phyloP scores from a whole-genome alignment of 2,797 vertebrate species.

The Lophotriccus pileatus region DNA sequence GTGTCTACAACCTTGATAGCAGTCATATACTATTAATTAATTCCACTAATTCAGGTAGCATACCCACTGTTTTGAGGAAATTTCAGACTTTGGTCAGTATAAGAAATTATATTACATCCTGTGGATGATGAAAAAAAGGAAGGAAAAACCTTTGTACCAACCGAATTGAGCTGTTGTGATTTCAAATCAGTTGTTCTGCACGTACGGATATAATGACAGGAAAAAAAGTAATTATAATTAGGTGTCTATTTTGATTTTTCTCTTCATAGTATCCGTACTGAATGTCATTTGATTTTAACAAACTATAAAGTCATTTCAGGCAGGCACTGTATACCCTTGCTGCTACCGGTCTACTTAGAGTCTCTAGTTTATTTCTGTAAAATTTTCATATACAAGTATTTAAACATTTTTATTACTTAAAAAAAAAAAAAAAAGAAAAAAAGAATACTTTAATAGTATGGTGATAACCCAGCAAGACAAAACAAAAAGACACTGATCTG shows the following conservation, averaged over 20 bases:
- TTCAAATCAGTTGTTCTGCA: slow-evolving; percentile 77
- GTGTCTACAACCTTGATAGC: neutral
- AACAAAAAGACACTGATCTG: neutral
- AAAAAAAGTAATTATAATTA: slow-evolving; percentile 80
- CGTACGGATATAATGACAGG: slow-evolving; percentile 72
- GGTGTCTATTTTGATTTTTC: slow-evolving; percentile 78
- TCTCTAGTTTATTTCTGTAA: slow-evolving; percentile 34
- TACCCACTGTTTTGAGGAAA: slow-evolving; percentile 30
- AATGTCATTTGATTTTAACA: slow-evolving; percentile 79
- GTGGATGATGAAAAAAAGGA: slow-evolving; percentile 57
- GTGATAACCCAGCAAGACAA: slow-evolving; percentile 1
- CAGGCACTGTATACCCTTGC: slow-evolving; percentile 21
- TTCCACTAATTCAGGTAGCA: slow-evolving; percentile 25
- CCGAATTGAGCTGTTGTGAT: slow-evolving; percentile 65
- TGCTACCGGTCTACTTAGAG: neutral
- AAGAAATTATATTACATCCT: slow-evolving; percentile 62
- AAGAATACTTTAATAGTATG: neutral
- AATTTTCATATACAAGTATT: slow-evolving; percentile 34
- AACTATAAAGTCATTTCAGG: slow-evolving; percentile 72
- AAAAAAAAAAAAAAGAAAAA: neutral
- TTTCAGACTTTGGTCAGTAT: slow-evolving; percentile 63
- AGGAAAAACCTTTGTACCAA: slow-evolving; percentile 70
- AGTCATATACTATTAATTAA: slow-evolving; percentile 19
- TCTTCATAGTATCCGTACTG: slow-evolving; percentile 77
- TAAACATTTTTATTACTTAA: neutral